Evolutionary conservation across 1,140 invertebrate genomes (phyloP), one percentile per base, ranked within the genome.

Genomic region (Papilio xuthus): DNA sequence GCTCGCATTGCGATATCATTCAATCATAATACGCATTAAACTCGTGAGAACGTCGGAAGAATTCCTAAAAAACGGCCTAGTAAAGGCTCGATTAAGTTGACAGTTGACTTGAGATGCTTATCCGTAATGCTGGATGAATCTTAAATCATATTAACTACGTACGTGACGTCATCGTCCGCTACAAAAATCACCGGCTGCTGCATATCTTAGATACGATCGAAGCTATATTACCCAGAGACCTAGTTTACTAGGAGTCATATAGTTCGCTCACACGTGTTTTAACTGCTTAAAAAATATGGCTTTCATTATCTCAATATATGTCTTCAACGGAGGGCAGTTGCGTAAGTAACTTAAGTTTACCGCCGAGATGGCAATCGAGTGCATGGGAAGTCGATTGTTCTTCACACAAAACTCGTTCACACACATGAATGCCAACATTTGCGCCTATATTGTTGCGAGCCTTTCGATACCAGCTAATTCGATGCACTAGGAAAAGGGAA

Each of bases 331-430:
- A 60, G 76, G 75, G 53, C 44, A 60, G 72, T 92, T 92, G 89
- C 89, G 87, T 87, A 90, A 92, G 78, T 63, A 63, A 80, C 80
- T 82, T 82, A 86, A 90, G 85, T 89, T 89, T 86, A 88, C 84
- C 79, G 79, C 83, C 82, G 81, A 80, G 89, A 91, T 91, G 89
- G 86, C 90, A 92, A 93, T 93, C 89, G 85, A 79, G 86, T 89
- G 89, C 86, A 90, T 93, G 92, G 86, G 92, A 93, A 92, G 78
- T 78, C 78, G 63, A 93, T 93, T 93, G 92, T 93, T 87, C 56
- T 76, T 76, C 47, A 56, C 60, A 85, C 85, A 84, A 86, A 88
- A 85, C 83, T 82, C 80, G 86, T 93, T 93, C 90, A 88, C 92
- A 93, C 90, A 93, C 90, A 85, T 89, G 89, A 89, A 91, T 90